A percentile compares a stretch with the other conserved stretches of the same genome.
Conservation (phyloP, 2,113 vertebrate species). For the Vulpes lagopus region DNA sequence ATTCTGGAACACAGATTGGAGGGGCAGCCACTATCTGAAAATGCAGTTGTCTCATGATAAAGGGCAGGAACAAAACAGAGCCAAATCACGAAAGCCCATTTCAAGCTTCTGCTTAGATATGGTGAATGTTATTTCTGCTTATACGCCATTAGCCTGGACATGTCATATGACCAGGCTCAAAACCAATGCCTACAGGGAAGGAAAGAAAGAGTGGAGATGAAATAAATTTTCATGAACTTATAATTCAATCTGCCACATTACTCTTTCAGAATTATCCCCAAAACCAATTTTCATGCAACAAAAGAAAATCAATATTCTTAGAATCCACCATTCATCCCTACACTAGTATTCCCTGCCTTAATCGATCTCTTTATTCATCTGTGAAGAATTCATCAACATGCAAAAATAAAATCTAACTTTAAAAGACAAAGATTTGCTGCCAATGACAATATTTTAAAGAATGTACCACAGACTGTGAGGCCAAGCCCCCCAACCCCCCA, state of each 20-base stretch:
- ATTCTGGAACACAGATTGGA: not conserved
- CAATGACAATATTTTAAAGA: not conserved
- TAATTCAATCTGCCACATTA: not conserved
- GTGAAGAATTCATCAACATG: not conserved
- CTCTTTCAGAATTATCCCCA: not conserved
- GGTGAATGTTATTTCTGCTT: not conserved
- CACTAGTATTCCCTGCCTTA: not conserved
- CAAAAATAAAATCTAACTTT: constrained; percentile 42
- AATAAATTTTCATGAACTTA: not conserved
- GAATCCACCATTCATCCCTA: not conserved
- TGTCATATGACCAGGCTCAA: not conserved
- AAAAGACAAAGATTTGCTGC: not conserved
- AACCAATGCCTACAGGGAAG: not conserved
- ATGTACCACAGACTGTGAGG: not conserved
- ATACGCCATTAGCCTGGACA: not conserved
- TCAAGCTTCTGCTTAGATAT: not conserved
- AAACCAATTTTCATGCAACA: not conserved
- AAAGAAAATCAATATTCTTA: not conserved
- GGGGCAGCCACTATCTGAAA: not conserved
- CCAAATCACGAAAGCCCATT: not conserved
- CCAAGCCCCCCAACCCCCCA: not conserved
- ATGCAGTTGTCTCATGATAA: not conserved
- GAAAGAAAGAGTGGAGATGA: not conserved
- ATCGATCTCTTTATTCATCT: not conserved
- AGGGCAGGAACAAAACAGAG: not conserved